These are phyloP conservation scores for Cryptosula pallasiana DNA, from an alignment of 2,888 invertebrate genomes.

Conservation along the genomic window DNA sequence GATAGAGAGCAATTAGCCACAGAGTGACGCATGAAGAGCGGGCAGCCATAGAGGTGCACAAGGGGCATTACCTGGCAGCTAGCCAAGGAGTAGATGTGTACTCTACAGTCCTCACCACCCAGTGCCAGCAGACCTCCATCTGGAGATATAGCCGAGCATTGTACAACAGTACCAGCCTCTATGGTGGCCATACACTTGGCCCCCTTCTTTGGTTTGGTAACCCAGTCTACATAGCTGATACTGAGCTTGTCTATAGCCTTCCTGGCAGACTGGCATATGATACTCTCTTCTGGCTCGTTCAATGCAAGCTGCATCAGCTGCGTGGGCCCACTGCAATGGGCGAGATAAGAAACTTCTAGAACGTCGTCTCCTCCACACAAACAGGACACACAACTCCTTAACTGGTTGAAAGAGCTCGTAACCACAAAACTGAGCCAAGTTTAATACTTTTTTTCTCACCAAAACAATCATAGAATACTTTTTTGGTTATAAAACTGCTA, in stretches of 20 bases:
- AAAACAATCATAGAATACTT: too few species aligned
- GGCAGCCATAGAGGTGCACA: not conserved
- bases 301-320: conserved; percentile 48
- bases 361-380: not conserved
- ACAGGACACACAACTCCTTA: not conserved
- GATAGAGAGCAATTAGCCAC: not conserved
- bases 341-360: not conserved
- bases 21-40: not conserved
- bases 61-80: conserved; percentile 40
- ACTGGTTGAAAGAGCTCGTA: not conserved
- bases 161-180: conserved; percentile 29
- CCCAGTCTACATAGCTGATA: conserved; percentile 11
- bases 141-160: conserved; percentile 42
- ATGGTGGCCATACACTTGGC: conserved; percentile 17
- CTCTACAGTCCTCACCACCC: conserved; percentile 43
- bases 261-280: conserved; percentile 28
- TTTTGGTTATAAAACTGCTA: too few species aligned
- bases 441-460: too few species aligned
- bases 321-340: not conserved
- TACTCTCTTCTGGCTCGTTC: conserved; percentile 36
- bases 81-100: conserved; percentile 40
- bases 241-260: not conserved
- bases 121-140: conserved; percentile 41
- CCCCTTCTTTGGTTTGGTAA: not conserved
- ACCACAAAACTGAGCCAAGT: too few species aligned